These are phyloP conservation scores for Nematostella vectensis DNA, from an alignment of 92 coral and sea anemone genomes.

Conservation along the genomic window DNA sequence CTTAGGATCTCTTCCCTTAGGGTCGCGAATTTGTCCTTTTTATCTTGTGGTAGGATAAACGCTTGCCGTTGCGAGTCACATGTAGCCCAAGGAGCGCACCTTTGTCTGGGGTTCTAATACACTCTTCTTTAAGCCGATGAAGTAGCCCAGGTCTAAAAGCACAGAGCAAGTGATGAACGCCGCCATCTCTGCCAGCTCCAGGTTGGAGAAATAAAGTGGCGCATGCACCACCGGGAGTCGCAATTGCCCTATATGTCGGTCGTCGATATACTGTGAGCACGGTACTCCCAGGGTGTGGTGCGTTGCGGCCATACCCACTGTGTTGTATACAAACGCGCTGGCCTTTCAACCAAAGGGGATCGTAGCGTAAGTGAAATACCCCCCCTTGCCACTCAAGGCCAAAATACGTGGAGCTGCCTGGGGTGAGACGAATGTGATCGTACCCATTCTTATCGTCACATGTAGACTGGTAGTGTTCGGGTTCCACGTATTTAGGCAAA, in stretches of 20 bases:
- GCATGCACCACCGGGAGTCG: neutral
- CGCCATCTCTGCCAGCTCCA: slow-evolving; percentile 10
- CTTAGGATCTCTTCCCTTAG: slow-evolving; percentile 3
- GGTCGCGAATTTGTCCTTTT: neutral
- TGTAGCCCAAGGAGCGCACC: slow-evolving; percentile 15
- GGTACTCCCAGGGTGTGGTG: slow-evolving; percentile 22
- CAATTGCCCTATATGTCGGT: slow-evolving; percentile 15
- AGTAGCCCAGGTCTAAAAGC: slow-evolving; percentile 11
- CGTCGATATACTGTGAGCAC: slow-evolving; percentile 22
- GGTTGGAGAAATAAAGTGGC: neutral
- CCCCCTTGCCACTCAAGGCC: too few species aligned
- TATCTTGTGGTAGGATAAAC: slow-evolving; percentile 17
- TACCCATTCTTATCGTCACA: slow-evolving; percentile 32
- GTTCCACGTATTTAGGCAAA: slow-evolving; percentile 9
- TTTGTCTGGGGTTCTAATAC: neutral
- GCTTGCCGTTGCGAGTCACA: slow-evolving; percentile 19
- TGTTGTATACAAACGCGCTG: too few species aligned
- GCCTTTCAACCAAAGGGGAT: slow-evolving; percentile 33
- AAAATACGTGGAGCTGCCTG: slow-evolving; percentile 6
- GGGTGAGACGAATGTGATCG: slow-evolving; percentile 25
- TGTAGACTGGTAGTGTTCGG: slow-evolving; percentile 17
- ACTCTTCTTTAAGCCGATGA: neutral
- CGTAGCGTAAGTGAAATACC: slow-evolving; percentile 9
- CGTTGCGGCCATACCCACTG: too few species aligned
- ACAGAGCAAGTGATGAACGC: slow-evolving; percentile 10